phyloP scores from a whole-genome alignment of 2,797 vertebrate species.

The Streptopelia turtur region DNA sequence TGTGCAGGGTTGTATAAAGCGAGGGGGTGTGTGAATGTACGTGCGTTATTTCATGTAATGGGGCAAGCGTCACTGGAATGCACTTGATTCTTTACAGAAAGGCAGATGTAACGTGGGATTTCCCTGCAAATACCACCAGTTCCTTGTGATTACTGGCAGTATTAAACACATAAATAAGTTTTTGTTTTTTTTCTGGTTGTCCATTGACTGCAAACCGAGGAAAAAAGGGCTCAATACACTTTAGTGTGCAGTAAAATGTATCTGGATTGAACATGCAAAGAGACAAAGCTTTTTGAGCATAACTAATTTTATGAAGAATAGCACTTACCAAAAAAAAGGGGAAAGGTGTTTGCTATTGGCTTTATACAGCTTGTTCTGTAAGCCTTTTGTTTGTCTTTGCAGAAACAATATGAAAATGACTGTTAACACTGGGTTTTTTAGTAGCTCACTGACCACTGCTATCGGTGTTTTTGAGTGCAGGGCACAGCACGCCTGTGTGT shows the following conservation, averaged over 20 bases:
- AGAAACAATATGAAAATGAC: not conserved
- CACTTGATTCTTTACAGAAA: not conserved
- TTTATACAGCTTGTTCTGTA: not conserved
- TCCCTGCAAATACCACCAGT: not conserved
- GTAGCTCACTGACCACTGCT: not conserved
- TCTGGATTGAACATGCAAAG: not conserved
- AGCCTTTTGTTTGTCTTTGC: not conserved
- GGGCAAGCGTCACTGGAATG: not conserved
- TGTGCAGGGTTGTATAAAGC: not conserved
- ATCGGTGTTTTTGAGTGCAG: not conserved
- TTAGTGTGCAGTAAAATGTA: not conserved
- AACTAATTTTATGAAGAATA: not conserved
- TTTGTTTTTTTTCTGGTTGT: not conserved
- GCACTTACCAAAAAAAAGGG: not conserved
- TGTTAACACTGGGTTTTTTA: not conserved
- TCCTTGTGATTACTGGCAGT: not conserved
- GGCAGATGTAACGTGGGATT: not conserved
- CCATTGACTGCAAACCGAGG: not conserved
- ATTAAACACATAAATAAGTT: not conserved
- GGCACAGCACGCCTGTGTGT: not conserved
- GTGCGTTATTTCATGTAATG: not conserved
- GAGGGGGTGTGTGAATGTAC: not conserved
- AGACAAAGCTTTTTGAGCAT: fast-evolving
- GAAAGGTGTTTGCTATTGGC: not conserved
- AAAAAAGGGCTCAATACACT: not conserved